phyloP scores from a whole-genome alignment of 1,140 invertebrate genomes.

The Drosophila eugracilis region DNA sequence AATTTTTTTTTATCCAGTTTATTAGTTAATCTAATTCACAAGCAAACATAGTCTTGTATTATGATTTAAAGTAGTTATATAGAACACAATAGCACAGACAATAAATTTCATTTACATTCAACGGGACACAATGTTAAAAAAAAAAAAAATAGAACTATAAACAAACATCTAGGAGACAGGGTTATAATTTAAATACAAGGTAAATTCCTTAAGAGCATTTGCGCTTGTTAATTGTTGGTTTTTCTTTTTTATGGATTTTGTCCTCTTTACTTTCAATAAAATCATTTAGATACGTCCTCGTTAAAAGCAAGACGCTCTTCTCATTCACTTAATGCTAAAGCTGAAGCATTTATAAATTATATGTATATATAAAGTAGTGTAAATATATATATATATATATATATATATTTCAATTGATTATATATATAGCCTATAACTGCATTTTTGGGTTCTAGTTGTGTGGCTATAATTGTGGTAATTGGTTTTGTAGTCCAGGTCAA shows the following conservation, averaged over 20 bases:
- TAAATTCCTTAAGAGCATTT: not conserved
- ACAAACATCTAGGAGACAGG: too few relatives aligned
- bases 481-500: slow-evolving; percentile 28
- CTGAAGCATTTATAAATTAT: slow-evolving; percentile 26
- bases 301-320: not conserved
- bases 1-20: slow-evolving; percentile 23
- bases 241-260: not conserved
- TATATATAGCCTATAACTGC: slow-evolving; percentile 9
- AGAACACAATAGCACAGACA: slow-evolving; percentile 6
- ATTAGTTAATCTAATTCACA: slow-evolving; percentile 25
- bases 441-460: slow-evolving; percentile 1
- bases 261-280: not conserved
- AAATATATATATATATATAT: too few relatives aligned
- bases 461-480: slow-evolving; percentile 4
- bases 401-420: slow-evolving; percentile 10
- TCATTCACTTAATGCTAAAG: slow-evolving; percentile 2
- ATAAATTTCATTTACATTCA: slow-evolving; percentile 17
- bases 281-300: not conserved
- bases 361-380: too few relatives aligned
- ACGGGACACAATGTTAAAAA: slow-evolving; percentile 35
- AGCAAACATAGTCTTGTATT: slow-evolving; percentile 21
- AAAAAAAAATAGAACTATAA: not conserved
- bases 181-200: not conserved
- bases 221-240: not conserved
- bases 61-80: slow-evolving; percentile 16